Evolutionary conservation across 2,888 invertebrate species (phyloP).

Genomic region (Protonemura montana): DNA sequence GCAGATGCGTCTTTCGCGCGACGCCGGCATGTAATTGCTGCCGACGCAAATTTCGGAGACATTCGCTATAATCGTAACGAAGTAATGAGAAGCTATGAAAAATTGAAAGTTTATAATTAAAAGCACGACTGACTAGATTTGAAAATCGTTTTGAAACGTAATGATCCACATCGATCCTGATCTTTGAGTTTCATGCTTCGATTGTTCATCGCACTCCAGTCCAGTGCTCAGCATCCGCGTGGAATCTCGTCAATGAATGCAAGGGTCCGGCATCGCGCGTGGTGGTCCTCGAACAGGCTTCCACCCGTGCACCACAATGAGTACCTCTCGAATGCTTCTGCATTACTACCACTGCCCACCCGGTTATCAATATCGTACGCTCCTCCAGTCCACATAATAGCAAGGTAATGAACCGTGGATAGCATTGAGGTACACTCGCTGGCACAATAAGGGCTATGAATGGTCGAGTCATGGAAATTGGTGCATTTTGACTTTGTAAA

Average conservation of each 20-base stretch:
- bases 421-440: not conserved
- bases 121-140: too few species aligned
- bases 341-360: not conserved
- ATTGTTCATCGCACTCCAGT: not conserved
- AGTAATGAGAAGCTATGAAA: too few species aligned
- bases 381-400: slow-evolving; percentile 9
- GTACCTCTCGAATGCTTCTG: slow-evolving; percentile 8
- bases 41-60: not conserved
- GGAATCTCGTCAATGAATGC: not conserved
- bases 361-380: slow-evolving; percentile 29
- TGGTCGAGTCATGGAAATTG: too few species aligned
- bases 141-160: too few species aligned
- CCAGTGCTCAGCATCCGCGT: not conserved
- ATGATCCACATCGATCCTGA: not conserved
- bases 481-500: too few species aligned
- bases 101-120: too few species aligned
- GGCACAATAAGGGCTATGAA: not conserved
- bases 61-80: not conserved
- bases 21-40: not conserved
- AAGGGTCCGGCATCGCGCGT: not conserved
- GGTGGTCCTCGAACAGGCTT: not conserved
- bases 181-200: not conserved
- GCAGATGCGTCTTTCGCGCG: not conserved
- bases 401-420: slow-evolving; percentile 27
- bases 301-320: slow-evolving; percentile 18